Evolutionary conservation across 2,888 invertebrate species (phyloP).

Genomic region (Blastobasis lacticolella): DNA sequence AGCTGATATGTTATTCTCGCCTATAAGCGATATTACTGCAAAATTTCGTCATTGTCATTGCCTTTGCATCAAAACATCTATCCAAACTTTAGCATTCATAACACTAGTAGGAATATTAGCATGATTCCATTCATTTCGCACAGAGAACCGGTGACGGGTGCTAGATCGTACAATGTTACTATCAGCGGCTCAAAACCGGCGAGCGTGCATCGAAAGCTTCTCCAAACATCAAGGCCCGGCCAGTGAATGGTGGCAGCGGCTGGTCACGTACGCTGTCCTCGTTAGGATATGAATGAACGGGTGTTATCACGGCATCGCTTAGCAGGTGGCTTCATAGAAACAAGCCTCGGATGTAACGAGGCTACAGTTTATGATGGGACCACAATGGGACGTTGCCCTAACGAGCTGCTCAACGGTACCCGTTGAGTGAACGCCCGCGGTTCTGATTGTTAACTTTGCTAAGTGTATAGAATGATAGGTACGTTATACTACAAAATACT

Average conservation of each 20-base stretch:
- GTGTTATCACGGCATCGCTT: constrained; percentile 46
- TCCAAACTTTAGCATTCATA: no score
- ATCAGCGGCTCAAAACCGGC: no score
- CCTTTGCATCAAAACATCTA: no score
- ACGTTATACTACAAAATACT: not conserved
- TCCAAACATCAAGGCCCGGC: constrained; percentile 6
- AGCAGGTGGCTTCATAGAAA: constrained; percentile 42
- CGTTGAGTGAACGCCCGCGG: not conserved
- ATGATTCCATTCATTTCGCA: no score
- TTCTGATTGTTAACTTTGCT: no score
- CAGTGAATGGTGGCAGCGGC: constrained; percentile 20
- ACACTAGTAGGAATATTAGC: no score
- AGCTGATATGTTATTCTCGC: no score
- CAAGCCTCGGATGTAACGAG: constrained; percentile 14
- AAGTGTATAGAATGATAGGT: not conserved
- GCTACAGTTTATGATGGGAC: constrained; percentile 11
- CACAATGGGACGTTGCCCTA: constrained; percentile 14
- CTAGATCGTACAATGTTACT: no score
- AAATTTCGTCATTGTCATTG: no score
- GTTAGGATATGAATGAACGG: constrained; percentile 60
- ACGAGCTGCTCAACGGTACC: constrained; percentile 8
- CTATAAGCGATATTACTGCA: no score
- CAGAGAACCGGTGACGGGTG: no score
- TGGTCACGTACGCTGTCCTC: constrained; percentile 41
- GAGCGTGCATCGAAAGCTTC: no score